Evolutionary conservation across 2,888 invertebrate genomes (phyloP).

Genomic region (Lithophane ornitopus): DNA sequence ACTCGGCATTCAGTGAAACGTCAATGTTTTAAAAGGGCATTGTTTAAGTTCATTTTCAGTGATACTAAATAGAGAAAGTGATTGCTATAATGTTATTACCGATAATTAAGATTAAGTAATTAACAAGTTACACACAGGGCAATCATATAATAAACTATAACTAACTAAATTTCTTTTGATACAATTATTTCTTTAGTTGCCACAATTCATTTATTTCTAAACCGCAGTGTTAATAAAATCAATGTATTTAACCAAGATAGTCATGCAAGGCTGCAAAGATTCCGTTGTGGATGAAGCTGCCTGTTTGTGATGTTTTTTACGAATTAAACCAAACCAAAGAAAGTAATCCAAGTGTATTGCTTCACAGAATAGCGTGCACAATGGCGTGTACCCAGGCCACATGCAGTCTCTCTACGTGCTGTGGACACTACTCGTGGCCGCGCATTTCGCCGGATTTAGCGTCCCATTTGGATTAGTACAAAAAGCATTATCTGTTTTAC

Average conservation of each 20-base stretch:
- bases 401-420: conserved; percentile 96
- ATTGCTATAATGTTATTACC: neutral
- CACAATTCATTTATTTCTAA: neutral
- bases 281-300: neutral
- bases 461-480: conserved; percentile 96
- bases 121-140: neutral
- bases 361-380: conserved; percentile 97
- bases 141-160: neutral
- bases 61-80: conserved; percentile 15
- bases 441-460: conserved; percentile 95
- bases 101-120: conserved; percentile 1
- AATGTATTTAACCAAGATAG: neutral
- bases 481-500: conserved; percentile 93
- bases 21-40: conserved; percentile 17
- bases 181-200: neutral
- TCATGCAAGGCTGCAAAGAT: conserved; percentile 4
- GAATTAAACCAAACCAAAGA: neutral
- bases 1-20: conserved; percentile 24
- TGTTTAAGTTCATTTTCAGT: conserved; percentile 29
- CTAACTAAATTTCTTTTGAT: too few relatives aligned
- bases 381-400: conserved; percentile 99
- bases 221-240: neutral
- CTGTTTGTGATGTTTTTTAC: neutral
- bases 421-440: conserved; percentile 94
- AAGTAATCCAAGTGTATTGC: conserved; percentile 8